These are phyloP conservation scores for Dreissena polymorpha DNA, from an alignment of 1,140 invertebrate species.

Conservation along the genomic window DNA sequence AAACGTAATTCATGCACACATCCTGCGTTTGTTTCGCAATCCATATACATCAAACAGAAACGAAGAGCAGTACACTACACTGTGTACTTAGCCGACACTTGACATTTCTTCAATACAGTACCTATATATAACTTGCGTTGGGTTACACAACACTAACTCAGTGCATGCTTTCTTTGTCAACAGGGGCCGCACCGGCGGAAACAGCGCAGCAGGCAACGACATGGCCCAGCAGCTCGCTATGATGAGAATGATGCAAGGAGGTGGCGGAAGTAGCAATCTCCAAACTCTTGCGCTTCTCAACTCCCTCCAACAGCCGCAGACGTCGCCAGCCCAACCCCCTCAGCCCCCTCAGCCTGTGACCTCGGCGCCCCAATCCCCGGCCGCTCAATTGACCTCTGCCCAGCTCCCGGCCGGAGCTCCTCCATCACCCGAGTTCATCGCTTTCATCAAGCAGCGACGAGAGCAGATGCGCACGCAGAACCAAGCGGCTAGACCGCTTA, in stretches of 20 bases:
- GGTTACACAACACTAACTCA: not conserved
- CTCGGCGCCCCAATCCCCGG: not conserved
- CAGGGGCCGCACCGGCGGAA: not conserved
- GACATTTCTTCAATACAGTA: no score
- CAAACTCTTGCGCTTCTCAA: constrained; percentile 1
- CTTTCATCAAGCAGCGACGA: not conserved
- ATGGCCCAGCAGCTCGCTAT: not conserved
- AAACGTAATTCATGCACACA: no score
- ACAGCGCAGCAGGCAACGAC: not conserved
- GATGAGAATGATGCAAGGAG: not conserved
- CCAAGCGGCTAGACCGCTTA: not conserved
- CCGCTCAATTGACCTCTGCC: not conserved
- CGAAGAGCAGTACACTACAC: no score
- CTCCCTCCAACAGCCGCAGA: not conserved
- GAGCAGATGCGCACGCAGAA: not conserved
- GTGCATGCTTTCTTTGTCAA: not conserved
- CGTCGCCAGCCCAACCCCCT: not conserved
- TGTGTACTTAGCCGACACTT: no score
- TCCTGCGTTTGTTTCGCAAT: no score
- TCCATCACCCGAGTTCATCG: not conserved
- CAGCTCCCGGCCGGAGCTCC: not conserved
- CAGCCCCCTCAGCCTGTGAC: not conserved
- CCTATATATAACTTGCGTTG: not conserved
- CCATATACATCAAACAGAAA: no score
- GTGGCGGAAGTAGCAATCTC: not conserved